These are phyloP conservation scores for Orchestes rusci DNA, from an alignment of 2,888 invertebrate species.

Conservation along the genomic window DNA sequence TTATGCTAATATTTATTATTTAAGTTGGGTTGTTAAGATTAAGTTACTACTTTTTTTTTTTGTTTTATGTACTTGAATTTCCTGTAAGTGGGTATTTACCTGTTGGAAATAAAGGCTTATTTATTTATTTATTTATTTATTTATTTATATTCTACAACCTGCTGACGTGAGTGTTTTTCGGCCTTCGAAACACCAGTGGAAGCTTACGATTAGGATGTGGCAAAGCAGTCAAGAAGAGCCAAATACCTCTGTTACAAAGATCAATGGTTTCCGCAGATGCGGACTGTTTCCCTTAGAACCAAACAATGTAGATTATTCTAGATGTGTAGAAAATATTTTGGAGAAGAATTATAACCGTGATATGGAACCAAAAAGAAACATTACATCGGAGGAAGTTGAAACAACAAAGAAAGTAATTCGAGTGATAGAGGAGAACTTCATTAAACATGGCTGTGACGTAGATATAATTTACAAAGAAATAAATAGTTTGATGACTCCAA, in stretches of 20 bases:
- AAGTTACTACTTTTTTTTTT: too few relatives aligned
- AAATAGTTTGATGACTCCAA: neutral
- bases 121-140: too few relatives aligned
- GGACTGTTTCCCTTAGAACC: slow-evolving; percentile 5
- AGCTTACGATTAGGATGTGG: slow-evolving; percentile 1
- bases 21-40: too few relatives aligned
- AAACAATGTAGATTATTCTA: slow-evolving; percentile 2
- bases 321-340: slow-evolving; percentile 2
- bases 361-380: neutral
- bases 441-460: neutral
- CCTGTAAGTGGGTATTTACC: too few relatives aligned
- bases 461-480: neutral
- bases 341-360: neutral
- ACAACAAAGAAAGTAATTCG: slow-evolving; percentile 4
- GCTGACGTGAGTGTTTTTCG: slow-evolving; percentile 6
- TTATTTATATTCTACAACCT: neutral
- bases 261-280: slow-evolving; percentile 3
- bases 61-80: too few relatives aligned
- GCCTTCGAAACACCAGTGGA: neutral
- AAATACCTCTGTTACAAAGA: neutral
- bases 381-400: slow-evolving; percentile 1
- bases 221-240: neutral
- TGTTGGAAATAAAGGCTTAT: too few relatives aligned
- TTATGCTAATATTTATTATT: too few relatives aligned
- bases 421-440: neutral